These are phyloP conservation scores for Ginglymostoma cirratum DNA, from an alignment of 2,113 vertebrate genomes.

Conservation along the genomic window DNA sequence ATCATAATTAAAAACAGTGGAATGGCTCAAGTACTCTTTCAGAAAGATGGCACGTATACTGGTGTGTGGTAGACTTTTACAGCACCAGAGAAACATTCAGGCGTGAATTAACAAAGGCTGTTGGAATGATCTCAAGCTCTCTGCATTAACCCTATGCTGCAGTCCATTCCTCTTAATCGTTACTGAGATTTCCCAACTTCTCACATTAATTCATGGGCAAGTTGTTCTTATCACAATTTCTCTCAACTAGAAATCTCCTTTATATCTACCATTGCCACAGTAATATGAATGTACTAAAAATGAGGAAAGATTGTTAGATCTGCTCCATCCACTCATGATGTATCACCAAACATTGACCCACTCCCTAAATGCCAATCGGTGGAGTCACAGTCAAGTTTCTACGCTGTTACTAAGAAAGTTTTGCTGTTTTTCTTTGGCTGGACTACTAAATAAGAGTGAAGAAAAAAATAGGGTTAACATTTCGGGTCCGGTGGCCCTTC, in stretches of 20 bases:
- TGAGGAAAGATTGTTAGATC: not conserved
- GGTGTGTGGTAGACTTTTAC: not conserved
- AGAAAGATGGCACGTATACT: conserved; percentile 8
- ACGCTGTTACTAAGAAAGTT: not conserved
- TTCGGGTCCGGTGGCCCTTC: too few species aligned
- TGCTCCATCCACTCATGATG: not conserved
- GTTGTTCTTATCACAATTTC: not conserved
- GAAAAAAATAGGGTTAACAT: too few species aligned
- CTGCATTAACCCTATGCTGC: not conserved
- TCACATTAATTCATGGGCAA: not conserved
- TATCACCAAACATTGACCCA: too few species aligned
- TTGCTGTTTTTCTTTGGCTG: not conserved
- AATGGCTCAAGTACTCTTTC: not conserved
- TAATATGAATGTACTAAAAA: not conserved
- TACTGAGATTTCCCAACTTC: not conserved
- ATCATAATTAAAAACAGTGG: conserved; percentile 20
- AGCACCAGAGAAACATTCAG: conserved; percentile 29
- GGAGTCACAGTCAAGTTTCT: not conserved
- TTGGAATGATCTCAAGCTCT: conserved; percentile 15
- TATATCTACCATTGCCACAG: too few species aligned
- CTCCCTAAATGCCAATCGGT: not conserved
- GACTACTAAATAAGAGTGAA: not conserved
- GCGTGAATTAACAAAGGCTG: conserved; percentile 3
- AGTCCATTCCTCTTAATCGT: not conserved
- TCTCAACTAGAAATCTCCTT: not conserved